Evolutionary conservation across 1,140 invertebrate genomes (phyloP), one percentile per base, ranked within the genome.

Genomic region (Danaus plexippus): DNA sequence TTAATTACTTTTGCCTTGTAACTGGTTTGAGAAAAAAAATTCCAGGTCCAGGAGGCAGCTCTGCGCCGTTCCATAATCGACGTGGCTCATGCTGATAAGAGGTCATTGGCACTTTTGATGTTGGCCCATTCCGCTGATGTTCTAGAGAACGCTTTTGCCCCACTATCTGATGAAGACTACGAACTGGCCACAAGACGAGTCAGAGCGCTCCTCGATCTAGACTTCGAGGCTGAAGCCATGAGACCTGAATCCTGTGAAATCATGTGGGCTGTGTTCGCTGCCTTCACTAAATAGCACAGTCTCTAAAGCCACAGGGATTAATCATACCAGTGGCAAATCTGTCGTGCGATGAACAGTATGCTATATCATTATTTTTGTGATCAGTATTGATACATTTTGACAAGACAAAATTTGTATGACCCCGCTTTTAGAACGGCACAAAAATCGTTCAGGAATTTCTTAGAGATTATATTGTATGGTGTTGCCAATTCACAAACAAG

Each of bases 81-180:
- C 89, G 93, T 97, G 1, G 96, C 98, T 69, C 92, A 97, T 55
- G 99, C 99, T 92, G 97, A 99, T 75, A 96, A 95, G 80, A 90
- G 98, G 47, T 93, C 96, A 63, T 86, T 99, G 62, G 93, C 97
- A 13, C 89, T 99, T 49, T 92, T 99, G 71, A 95, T 98, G 80
- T 89, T 99, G 52, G 97, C 98, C 13, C 97, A 99, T 86, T 96
- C 97, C 11, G 98, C 97, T 48, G 98, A 99, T 88, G 98, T 99
- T 11, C 89, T 99, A 6, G 98, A 99, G 88, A 99, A 99, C 88
- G 98, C 98, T n/a, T 99, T 99, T 88, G 97, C 96, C 13, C 97
- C 98, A 1, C 90, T 99, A 2, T 98, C 96, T 44, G 97, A 99
- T 84, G 97, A 99, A 75, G 98, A 99, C 83, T 99, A 99, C 81